Conservation (phyloP, 2,113 vertebrate genomes). For the Sander vitreus region DNA sequence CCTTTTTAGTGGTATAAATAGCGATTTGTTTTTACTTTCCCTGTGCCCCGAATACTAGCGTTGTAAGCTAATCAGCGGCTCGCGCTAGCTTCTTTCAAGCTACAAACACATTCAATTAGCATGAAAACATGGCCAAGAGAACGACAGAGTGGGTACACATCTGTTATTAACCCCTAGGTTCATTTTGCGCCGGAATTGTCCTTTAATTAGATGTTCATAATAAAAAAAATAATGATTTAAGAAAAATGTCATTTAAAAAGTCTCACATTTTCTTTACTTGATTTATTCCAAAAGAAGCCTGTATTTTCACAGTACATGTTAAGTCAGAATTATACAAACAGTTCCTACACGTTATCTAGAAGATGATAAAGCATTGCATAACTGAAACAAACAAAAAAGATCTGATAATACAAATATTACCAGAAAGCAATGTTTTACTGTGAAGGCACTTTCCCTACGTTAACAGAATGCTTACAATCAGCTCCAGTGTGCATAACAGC, state of each 20-base stretch:
- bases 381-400: neutral
- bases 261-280: slow-evolving; percentile 1
- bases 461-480: neutral
- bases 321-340: neutral
- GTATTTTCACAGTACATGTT: neutral
- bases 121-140: too few relatives aligned
- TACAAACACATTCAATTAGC: too few relatives aligned
- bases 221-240: neutral
- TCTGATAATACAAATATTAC: too few relatives aligned
- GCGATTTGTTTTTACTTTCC: too few relatives aligned
- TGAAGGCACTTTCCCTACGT: neutral
- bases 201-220: too few relatives aligned
- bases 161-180: too few relatives aligned
- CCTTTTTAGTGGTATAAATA: too few relatives aligned
- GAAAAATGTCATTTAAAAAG: neutral
- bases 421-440: neutral
- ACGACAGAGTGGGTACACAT: too few relatives aligned
- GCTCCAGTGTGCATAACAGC: neutral
- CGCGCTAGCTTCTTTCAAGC: too few relatives aligned
- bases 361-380: neutral
- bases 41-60: too few relatives aligned
- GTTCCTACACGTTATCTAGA: neutral
- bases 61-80: too few relatives aligned
- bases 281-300: neutral
- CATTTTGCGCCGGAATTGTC: too few relatives aligned